Evolutionary conservation across 2,797 vertebrate genomes (phyloP), one percentile per base, ranked within the genome.

Genomic region (Eremophila alpestris): DNA sequence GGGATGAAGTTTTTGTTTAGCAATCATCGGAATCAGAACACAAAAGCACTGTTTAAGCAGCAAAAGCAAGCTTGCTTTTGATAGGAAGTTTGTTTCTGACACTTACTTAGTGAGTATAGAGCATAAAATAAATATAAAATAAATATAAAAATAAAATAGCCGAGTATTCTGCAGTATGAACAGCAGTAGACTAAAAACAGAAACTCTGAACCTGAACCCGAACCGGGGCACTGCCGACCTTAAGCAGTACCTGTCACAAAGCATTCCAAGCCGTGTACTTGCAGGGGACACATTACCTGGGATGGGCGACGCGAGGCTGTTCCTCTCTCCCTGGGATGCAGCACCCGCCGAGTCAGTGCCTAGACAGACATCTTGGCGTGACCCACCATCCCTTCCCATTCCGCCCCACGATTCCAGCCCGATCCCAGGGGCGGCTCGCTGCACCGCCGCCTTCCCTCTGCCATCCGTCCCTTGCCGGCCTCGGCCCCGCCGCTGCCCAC

Each of bases 351-450:
- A 58, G n/a, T 13, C 12, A 15, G 71, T 2, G 18, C 58, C 70
- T 22, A 23, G 23, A 21, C 30, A 17, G 1, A 36, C 55, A 62
- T 2, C 56, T 3, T 1, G 26, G 1, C 54, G 43, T 9, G 3
- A 41, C 5, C 59, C 11, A 11, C 76, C 77, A 2, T 3, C 68
- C 34, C 46, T 6, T 20, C 64, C 76, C 7, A 0, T 1, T 2
- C 34, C 10, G 2, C 4, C n/a, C 54, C 59, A 1, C 15, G 3
- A 8, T 9, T 32, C 62, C 29, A 7, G 13, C 13, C 51, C n/a
- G 8, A 15, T 5, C 56, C 4, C 11, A 16, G 0, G 7, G 40
- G 11, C 48, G 3, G 45, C 63, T n/a, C 26, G 8, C n/a, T 1
- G n/a, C 11, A 11, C 30, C 43, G 15, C 59, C 11, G 27, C 9